Base-by-base conservation (phyloP, 2,113 vertebrate species). In the Triplophysa dalaica region DNA sequence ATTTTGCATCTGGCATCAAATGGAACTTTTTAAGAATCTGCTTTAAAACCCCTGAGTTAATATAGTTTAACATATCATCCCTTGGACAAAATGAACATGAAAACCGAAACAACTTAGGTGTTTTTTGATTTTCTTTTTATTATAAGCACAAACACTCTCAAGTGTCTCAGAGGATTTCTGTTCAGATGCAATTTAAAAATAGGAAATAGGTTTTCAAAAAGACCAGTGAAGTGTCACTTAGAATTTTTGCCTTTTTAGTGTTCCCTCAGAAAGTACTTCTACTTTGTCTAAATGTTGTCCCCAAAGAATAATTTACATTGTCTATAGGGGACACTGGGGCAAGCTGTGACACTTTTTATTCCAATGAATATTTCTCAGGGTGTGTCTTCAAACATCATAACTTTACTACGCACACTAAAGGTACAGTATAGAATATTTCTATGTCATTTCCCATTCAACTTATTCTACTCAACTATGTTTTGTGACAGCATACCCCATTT, bases 151-250 rank as follows among this genome's bases (percentile, higher is more conserved):
- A 29, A 24, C 26, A n/a, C 74, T 76, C 58, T 43, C 61, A 76
- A 24, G 22, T 65, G 43, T 76, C 41, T 61, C 10, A 33, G 16
- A 9, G 14, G 61, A 62, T 76, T 76, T 76, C 74, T 65, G 74
- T 26, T n/a, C 48, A 29, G 2, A 8, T 64, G 58, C 61, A 45
- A 64, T 65, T 52, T 76, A 48, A 64, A 62, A 76, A 4, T 4
- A 65, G 45, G 45, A 76, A 19, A 50, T 21, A 76, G 0, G 10
- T 63, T 63, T 63, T 29, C 13, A 29, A 63, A 63, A 16, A 63
- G 26, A 16, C 12, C 7, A 56, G 1, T 26, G 26, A 24, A 26
- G 9, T 63, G 21, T 63, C 61, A 14, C 61, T 14, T 24, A 63
- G 61, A 3, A 12, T 13, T 8, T 8, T 8, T 8, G 5, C 8